Base-by-base conservation (phyloP, 2,113 vertebrate genomes). In the Artemisiospiza belli region DNA sequence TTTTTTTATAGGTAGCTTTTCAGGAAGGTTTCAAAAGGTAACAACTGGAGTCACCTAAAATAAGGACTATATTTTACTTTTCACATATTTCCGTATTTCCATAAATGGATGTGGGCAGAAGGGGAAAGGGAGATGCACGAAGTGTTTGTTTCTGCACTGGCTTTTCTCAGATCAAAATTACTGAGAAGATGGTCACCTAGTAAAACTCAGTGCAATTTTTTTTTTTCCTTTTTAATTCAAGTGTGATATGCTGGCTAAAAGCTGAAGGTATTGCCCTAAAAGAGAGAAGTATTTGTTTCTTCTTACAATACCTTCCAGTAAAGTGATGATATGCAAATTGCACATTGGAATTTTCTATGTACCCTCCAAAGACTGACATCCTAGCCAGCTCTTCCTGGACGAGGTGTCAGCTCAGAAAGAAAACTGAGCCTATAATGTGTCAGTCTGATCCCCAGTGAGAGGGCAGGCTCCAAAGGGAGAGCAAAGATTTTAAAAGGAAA, bases 401-500 rank as follows among this genome's bases (percentile, higher is more conserved):
- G 9, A 93, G 70, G 95, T 96, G 90, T 95, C 93, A 92, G 81
- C 90, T 94, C 92, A 84, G 87, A 96, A 94, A 95, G 92, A 96
- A 96, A 97, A 83, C 61, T 49, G 87, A 97, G 87, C 91, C 87
- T 94, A 74, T 87, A 94, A 96, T 96, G 89, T 97, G 93, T 95
- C 96, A 92, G 82, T 62, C 78, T 96, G 92, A 94, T 94, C 92
- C 96, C 73, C 67, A 83, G 57, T 87, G 92, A 95, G 95, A 87
- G 83, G 75, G 57, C 59, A 95, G 94, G 90, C 87, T 96, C 95
- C 69, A 1, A 94, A 96, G 89, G 79, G 94, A 94, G 66, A 90
- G 72, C 46, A 92, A 83, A 92, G 95, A 96, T 94, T 97, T 96
- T 90, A 96, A 97, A 96, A 97, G 89, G 95, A 94, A 96, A 95